These are phyloP conservation scores for Eudyptes chrysolophus DNA, from an alignment of 2,113 vertebrate genomes.

Conservation along the genomic window DNA sequence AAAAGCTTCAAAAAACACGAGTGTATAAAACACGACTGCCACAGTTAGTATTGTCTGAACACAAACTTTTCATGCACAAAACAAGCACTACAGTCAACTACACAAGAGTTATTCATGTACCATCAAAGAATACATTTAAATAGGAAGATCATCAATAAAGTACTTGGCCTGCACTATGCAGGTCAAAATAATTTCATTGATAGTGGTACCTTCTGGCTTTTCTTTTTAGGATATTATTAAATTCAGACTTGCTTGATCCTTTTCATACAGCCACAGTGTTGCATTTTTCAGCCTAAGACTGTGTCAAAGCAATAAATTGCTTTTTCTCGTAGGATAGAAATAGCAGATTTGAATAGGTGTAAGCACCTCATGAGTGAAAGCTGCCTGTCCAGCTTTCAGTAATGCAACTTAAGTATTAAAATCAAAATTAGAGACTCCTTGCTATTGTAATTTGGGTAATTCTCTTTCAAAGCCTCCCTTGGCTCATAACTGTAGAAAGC, in stretches of 20 bases:
- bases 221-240: neutral
- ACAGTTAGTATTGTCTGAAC: neutral
- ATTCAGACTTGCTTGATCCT: neutral
- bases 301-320: neutral
- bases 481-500: neutral
- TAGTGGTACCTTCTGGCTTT: neutral
- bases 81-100: neutral
- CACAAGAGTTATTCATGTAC: neutral
- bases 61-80: neutral
- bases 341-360: neutral
- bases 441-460: neutral
- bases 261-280: neutral
- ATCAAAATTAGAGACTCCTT: constrained; percentile 3
- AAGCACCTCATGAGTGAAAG: neutral
- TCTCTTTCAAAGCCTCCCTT: neutral
- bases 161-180: neutral
- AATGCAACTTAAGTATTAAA: neutral
- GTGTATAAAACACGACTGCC: neutral
- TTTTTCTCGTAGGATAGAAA: neutral
- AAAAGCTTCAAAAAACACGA: neutral
- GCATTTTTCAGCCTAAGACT: neutral
- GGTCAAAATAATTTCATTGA: neutral
- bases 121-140: neutral
- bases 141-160: neutral
- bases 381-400: neutral